Conservation (phyloP, 2,113 vertebrate species). For the Lathamus discolor region DNA sequence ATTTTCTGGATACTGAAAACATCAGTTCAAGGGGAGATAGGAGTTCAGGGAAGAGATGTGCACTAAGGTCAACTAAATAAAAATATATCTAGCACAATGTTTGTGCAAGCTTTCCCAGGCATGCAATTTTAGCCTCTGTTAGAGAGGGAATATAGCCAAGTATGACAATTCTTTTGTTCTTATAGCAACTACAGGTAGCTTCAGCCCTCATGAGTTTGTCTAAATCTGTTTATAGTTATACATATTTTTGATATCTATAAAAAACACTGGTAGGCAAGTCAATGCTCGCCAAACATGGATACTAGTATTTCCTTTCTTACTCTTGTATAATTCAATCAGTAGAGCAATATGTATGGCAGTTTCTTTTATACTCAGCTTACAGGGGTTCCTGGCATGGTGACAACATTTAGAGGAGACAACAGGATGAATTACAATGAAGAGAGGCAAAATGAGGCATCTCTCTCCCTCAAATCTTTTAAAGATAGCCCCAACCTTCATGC, state of each 20-base stretch:
- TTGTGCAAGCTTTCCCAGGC: background rate
- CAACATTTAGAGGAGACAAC: background rate
- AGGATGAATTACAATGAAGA: background rate
- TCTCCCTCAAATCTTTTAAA: background rate
- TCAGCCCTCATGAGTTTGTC: background rate
- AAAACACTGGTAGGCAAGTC: background rate
- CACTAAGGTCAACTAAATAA: background rate
- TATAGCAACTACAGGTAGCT: background rate
- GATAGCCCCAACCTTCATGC: background rate
- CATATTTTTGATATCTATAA: background rate
- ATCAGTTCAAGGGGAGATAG: background rate
- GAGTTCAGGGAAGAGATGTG: background rate
- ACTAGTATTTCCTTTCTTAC: background rate
- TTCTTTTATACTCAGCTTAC: background rate
- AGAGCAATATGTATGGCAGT: background rate
- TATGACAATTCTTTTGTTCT: background rate
- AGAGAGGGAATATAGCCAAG: background rate
- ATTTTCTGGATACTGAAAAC: background rate
- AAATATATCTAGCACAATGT: background rate
- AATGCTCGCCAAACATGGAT: background rate
- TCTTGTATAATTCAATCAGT: background rate
- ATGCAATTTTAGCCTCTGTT: background rate
- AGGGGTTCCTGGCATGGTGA: background rate
- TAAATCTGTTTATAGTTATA: background rate
- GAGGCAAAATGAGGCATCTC: background rate